phyloP scores from a whole-genome alignment of 35 echinoderm and acorn worm genomes.

The Eucidaris tribuloides region DNA sequence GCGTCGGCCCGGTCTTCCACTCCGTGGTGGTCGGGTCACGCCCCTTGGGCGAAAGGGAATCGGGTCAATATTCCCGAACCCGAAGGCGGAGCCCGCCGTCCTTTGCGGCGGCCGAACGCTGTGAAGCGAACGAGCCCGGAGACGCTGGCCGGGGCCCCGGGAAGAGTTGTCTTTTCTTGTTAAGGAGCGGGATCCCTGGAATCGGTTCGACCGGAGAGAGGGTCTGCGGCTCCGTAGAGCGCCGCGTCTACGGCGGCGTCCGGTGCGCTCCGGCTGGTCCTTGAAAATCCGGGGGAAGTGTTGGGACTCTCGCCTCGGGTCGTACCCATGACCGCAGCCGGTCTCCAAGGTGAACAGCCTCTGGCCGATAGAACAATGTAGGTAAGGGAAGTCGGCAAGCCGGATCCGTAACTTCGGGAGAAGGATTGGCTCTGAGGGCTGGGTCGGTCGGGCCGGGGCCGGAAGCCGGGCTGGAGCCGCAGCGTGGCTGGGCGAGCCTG shows the following conservation, averaged over 20 bases:
- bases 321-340: constrained; percentile 75
- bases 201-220: constrained; percentile 43
- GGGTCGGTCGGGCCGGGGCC: constrained; percentile 49
- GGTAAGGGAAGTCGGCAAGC: constrained; percentile 73
- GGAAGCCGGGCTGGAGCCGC: constrained; percentile 15
- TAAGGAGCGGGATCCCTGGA: constrained; percentile 30
- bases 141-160: constrained; percentile 84
- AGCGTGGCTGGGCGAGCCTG: constrained; percentile 8
- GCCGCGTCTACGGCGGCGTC: constrained; percentile 53
- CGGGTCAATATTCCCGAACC: constrained; percentile 90
- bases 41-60: constrained; percentile 70
- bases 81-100: constrained; percentile 50
- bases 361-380: constrained; percentile 64
- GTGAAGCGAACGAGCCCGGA: constrained; percentile 71
- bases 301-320: constrained; percentile 21
- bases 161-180: constrained; percentile 72
- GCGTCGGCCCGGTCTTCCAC: not conserved
- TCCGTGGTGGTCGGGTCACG: not conserved
- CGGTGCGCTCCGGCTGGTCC: too few relatives aligned
- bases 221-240: constrained; percentile 58
- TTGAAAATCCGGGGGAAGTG: constrained; percentile 54
- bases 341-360: constrained; percentile 83
- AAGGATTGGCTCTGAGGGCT: constrained; percentile 67
- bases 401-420: constrained; percentile 70
- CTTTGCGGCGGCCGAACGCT: constrained; percentile 1